phyloP scores from a whole-genome alignment of 2,797 vertebrate species.

The Naso thynnoides region DNA sequence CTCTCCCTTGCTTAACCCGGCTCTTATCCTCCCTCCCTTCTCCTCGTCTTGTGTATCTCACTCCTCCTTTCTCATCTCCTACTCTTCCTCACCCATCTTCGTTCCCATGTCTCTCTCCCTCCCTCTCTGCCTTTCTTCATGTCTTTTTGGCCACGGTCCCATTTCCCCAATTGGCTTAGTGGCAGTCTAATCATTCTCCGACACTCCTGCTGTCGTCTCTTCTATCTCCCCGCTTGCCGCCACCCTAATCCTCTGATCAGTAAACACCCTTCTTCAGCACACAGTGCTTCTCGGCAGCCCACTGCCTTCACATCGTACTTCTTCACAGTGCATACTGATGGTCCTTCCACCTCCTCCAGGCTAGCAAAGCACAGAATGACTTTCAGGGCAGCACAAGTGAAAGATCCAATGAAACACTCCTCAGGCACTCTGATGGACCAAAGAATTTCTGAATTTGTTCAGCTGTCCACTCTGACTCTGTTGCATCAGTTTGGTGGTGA shows the following conservation, averaged over 20 bases:
- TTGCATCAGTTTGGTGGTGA: conserved; percentile 5
- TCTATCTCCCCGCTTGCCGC: conserved; percentile 66
- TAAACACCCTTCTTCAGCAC: conserved; percentile 76
- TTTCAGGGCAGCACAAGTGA: conserved; percentile 38
- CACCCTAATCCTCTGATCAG: conserved; percentile 81
- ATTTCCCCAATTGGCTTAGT: conserved; percentile 82
- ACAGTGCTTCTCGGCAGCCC: conserved; percentile 53
- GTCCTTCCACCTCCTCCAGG: conserved; percentile 42
- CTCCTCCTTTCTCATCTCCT: conserved; percentile 19
- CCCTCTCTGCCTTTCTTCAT: conserved; percentile 43
- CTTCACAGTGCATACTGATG: conserved; percentile 51
- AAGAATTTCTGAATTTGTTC: conserved; percentile 13
- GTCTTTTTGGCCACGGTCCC: conserved; percentile 76
- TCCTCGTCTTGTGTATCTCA: conserved; percentile 19
- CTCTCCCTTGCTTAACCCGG: conserved; percentile 9
- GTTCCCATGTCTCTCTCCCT: conserved; percentile 12
- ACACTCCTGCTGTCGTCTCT: conserved; percentile 80
- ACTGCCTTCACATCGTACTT: conserved; percentile 45
- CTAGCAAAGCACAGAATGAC: conserved; percentile 19
- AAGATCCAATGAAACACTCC: conserved; percentile 36
- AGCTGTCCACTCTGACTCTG: conserved; percentile 15
- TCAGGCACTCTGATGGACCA: conserved; percentile 1
- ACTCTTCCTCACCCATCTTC: conserved; percentile 23
- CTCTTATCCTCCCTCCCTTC: conserved; percentile 8
- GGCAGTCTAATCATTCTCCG: conserved; percentile 80